Evolutionary conservation across 2,888 invertebrate species (phyloP).

Genomic region (Cyrtodaria siliqua): DNA sequence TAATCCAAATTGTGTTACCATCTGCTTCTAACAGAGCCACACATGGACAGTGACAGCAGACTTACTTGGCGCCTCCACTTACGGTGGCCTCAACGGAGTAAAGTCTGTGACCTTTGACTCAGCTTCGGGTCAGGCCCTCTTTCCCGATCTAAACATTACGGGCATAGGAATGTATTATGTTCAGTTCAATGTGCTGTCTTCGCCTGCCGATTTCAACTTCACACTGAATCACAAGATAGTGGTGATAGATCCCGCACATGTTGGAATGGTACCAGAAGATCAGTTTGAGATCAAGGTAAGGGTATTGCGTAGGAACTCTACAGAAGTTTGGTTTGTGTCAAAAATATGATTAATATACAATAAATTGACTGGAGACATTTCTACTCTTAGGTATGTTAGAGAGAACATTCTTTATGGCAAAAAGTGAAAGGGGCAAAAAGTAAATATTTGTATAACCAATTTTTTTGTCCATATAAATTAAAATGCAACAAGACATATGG

Average conservation of each 20-base stretch:
- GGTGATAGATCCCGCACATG: conserved; percentile 53
- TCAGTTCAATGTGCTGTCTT: conserved; percentile 56
- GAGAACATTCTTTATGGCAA: too few relatives aligned
- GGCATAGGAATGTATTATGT: conserved; percentile 64
- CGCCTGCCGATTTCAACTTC: conserved; percentile 52
- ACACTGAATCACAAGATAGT: conserved; percentile 32
- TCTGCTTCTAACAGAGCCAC: conserved; percentile 68
- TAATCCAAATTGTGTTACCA: too few relatives aligned
- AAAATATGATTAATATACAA: too few relatives aligned
- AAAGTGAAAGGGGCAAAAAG: too few relatives aligned
- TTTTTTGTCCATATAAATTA: too few relatives aligned
- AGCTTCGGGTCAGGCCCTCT: conserved; percentile 57
- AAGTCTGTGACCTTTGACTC: conserved; percentile 52
- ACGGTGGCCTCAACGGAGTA: conserved; percentile 57
- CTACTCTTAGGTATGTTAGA: too few relatives aligned
- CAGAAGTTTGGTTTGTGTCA: too few relatives aligned
- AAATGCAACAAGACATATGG: too few relatives aligned
- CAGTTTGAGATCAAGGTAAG: conserved; percentile 52
- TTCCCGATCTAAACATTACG: conserved; percentile 65
- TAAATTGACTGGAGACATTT: too few relatives aligned
- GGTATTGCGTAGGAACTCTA: too few relatives aligned
- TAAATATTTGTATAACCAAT: too few relatives aligned
- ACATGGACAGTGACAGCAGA: conserved; percentile 59
- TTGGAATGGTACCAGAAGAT: conserved; percentile 56
- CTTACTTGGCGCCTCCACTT: conserved; percentile 49